Conservation (phyloP, 1,140 invertebrate genomes). For the Octopus bimaculoides region DNA sequence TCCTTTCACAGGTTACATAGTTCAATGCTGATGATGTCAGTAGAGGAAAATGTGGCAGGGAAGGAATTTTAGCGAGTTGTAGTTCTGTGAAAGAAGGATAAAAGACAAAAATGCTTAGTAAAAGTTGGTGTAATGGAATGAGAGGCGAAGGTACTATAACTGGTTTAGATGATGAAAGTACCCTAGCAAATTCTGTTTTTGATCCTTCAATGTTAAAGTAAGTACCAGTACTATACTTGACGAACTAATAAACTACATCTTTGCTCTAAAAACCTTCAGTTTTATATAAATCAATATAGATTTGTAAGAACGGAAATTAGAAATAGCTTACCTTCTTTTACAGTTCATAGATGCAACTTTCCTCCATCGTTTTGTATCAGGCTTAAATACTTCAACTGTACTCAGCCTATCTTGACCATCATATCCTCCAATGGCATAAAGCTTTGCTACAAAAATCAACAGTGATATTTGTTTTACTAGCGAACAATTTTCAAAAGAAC, state of each 20-base stretch:
- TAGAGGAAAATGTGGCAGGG: too few species aligned
- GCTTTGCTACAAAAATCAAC: constrained; percentile 30
- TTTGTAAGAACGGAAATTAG: not conserved
- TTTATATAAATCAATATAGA: not conserved
- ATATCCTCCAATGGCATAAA: constrained; percentile 67
- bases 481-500: not conserved
- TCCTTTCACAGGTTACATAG: too few species aligned
- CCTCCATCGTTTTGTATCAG: constrained; percentile 72
- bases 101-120: too few species aligned
- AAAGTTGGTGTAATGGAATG: too few species aligned
- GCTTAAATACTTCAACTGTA: constrained; percentile 87
- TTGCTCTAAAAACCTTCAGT: not conserved
- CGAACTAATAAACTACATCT: not conserved
- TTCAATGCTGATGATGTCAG: too few species aligned
- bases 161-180: too few species aligned
- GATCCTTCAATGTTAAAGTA: too few species aligned
- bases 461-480: not conserved
- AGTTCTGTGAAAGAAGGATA: too few species aligned
- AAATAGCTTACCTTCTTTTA: constrained; percentile 69
- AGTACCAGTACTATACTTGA: too few species aligned
- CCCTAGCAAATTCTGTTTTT: too few species aligned
- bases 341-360: constrained; percentile 79
- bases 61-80: too few species aligned
- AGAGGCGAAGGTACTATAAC: too few species aligned
- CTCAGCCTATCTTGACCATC: constrained; percentile 79